phyloP scores from a whole-genome alignment of 2,797 vertebrate species.

The Microchirus variegatus region DNA sequence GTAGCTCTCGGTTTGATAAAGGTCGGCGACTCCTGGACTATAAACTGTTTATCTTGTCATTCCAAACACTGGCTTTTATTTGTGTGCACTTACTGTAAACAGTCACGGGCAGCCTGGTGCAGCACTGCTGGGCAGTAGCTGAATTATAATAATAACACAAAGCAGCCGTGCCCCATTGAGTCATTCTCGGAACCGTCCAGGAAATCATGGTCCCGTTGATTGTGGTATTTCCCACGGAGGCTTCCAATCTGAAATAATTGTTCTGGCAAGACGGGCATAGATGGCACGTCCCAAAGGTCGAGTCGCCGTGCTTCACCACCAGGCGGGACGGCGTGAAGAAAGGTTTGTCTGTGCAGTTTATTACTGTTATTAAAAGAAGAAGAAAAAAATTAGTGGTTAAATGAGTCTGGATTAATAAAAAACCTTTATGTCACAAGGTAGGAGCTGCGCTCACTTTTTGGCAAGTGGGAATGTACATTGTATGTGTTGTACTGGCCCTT shows the following conservation, averaged over 20 bases:
- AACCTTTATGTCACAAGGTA: too few relatives aligned
- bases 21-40: too few relatives aligned
- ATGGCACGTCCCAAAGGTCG: constrained; percentile 7
- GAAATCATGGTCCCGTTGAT: not conserved
- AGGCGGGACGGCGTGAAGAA: constrained; percentile 32
- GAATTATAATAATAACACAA: not conserved
- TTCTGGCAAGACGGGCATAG: not conserved
- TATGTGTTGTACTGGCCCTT: too few relatives aligned
- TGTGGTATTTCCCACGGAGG: fast-evolving
- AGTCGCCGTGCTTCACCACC: constrained; percentile 28
- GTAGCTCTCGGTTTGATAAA: too few relatives aligned
- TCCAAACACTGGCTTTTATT: too few relatives aligned
- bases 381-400: too few relatives aligned
- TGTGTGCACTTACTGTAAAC: constrained; percentile 51
- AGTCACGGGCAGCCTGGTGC: not conserved
- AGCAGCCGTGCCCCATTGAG: not conserved
- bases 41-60: too few relatives aligned
- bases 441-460: too few relatives aligned
- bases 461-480: too few relatives aligned
- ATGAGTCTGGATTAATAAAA: too few relatives aligned
- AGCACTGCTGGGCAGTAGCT: fast-evolving
- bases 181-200: constrained; percentile 25
- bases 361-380: not conserved
- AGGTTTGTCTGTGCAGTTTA: constrained; percentile 14
- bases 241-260: fast-evolving